Evolutionary conservation across 1,140 invertebrate species (phyloP).

Genomic region (Wasmannia auropunctata): DNA sequence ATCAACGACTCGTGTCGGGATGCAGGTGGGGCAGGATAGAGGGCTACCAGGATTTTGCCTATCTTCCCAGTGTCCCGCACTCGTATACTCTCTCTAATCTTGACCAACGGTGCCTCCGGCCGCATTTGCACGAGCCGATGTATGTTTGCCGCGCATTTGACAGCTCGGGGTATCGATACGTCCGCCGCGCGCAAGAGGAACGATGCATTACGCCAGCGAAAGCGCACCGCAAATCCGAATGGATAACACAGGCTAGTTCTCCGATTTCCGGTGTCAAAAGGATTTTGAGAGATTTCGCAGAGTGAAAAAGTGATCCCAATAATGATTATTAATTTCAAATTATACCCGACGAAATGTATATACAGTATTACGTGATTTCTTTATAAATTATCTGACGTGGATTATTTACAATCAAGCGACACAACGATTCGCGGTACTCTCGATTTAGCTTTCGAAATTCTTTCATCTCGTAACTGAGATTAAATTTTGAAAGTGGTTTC

Average conservation of each 20-base stretch:
- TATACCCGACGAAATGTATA: too few species aligned
- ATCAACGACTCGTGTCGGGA: slow-evolving; percentile 52
- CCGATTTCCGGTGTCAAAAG: background rate
- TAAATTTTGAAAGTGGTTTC: slow-evolving; percentile 35
- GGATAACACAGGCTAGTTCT: background rate
- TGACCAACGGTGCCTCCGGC: slow-evolving; percentile 61
- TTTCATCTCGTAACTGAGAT: slow-evolving; percentile 62
- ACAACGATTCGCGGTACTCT: slow-evolving; percentile 57
- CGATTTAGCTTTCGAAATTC: slow-evolving; percentile 46
- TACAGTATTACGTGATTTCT: background rate
- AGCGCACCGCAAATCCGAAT: background rate
- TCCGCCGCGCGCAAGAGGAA: slow-evolving; percentile 39
- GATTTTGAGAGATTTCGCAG: background rate
- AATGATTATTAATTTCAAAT: slow-evolving; percentile 7
- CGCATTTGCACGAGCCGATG: slow-evolving; percentile 56
- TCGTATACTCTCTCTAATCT: slow-evolving; percentile 68
- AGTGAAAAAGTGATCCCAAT: background rate
- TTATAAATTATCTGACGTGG: background rate
- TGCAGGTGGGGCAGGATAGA: slow-evolving; percentile 50
- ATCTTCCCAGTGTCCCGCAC: slow-evolving; percentile 59
- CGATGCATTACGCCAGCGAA: background rate
- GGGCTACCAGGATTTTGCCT: slow-evolving; percentile 62
- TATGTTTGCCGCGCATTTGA: slow-evolving; percentile 56
- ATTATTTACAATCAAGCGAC: background rate
- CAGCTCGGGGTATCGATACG: slow-evolving; percentile 57